A percentile compares a stretch with the other conserved stretches of the same genome.
These are phyloP conservation scores for Pissodes strobi DNA, from an alignment of 1,140 invertebrate genomes.

Conservation along the genomic window DNA sequence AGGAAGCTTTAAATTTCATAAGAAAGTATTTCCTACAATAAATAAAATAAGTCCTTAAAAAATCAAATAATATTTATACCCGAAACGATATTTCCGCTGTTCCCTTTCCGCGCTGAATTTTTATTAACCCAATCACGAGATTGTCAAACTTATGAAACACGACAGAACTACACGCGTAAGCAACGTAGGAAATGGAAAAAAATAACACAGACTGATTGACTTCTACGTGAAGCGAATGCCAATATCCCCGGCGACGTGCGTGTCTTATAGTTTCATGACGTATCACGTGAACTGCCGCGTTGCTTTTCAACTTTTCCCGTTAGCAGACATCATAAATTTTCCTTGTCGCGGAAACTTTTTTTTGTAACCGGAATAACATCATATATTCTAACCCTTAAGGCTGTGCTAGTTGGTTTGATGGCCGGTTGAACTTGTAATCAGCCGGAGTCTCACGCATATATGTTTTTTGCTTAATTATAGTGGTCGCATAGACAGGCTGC, in stretches of 20 bases:
- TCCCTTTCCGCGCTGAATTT: constrained; percentile 2
- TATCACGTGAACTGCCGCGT: not conserved
- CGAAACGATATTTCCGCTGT: not conserved
- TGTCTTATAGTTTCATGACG: constrained; percentile 12
- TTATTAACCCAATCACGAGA: constrained; percentile 6
- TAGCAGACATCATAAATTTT: constrained; percentile 17
- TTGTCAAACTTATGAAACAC: constrained; percentile 16
- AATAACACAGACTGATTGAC: constrained; percentile 14
- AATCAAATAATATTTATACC: not conserved
- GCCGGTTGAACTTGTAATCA: too few species aligned
- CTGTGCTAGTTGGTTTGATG: too few species aligned
- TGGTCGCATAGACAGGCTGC: too few species aligned
- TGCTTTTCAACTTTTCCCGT: constrained; percentile 20
- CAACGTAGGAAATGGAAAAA: constrained; percentile 12
- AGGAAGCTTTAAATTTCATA: too few species aligned
- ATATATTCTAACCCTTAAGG: not conserved
- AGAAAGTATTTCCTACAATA: too few species aligned
- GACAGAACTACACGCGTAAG: constrained; percentile 2
- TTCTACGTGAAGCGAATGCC: constrained; percentile 12
- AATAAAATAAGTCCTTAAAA: too few species aligned
- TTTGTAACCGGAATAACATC: not conserved
- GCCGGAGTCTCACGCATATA: too few species aligned
- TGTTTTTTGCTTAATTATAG: too few species aligned
- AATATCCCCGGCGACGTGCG: not conserved
- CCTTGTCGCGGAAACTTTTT: constrained; percentile 13